Conservation (phyloP, 2,888 invertebrate genomes). For the Aphidius colemani region DNA sequence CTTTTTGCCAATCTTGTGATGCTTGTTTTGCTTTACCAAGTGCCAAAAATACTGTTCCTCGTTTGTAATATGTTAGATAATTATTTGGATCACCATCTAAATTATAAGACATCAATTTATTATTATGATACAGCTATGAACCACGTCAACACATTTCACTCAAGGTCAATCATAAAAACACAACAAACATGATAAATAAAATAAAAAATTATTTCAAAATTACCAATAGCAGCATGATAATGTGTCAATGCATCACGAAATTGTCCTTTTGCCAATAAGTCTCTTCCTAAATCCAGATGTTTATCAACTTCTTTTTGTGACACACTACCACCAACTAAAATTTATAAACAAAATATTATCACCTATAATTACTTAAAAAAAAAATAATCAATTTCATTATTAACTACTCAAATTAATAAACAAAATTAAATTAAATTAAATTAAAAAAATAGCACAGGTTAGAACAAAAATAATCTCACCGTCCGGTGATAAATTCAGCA, state of each 20-base stretch:
- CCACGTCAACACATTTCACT: background rate
- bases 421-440: background rate
- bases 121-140: constrained; percentile 2
- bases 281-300: constrained; percentile 92
- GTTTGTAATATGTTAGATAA: constrained; percentile 93
- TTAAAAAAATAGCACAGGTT: constrained; percentile 42
- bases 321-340: constrained; percentile 72
- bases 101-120: constrained; percentile 32
- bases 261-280: constrained; percentile 90
- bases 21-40: constrained; percentile 95
- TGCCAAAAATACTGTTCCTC: constrained; percentile 95
- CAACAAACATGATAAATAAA: too few species aligned
- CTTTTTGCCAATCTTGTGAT: constrained; percentile 89
- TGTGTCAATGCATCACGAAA: constrained; percentile 95
- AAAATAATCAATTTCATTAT: too few species aligned
- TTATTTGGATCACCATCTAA: constrained; percentile 94
- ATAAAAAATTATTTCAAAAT: constrained; percentile 51
- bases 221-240: constrained; percentile 96
- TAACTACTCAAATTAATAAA: background rate
- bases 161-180: too few species aligned
- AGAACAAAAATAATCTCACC: constrained; percentile 41
- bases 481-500: constrained; percentile 52
- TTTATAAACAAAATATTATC: too few species aligned
- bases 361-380: too few species aligned
- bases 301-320: constrained; percentile 82